phyloP scores from a whole-genome alignment of 92 coral and sea anemone species.

The Umimayanthus kanabou region DNA sequence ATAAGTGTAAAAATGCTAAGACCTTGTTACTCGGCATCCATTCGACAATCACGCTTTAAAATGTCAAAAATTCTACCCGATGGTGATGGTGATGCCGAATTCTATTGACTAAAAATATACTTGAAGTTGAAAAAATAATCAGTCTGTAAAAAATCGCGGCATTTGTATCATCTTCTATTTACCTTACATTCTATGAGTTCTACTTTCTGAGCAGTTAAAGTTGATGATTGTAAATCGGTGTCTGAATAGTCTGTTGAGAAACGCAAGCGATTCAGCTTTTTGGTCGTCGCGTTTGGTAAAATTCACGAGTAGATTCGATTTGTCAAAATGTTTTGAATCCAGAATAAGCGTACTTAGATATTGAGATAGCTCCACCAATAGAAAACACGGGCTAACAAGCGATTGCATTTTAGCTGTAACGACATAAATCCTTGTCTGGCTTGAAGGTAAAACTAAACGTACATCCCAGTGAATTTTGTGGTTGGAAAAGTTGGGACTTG shows the following conservation, averaged over 20 bases:
- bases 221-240: neutral
- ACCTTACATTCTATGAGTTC: neutral
- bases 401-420: no score
- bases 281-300: neutral
- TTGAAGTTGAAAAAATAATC: neutral
- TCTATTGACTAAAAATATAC: neutral
- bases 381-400: neutral
- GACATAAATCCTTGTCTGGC: neutral
- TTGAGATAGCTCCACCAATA: neutral
- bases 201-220: neutral
- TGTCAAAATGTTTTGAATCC: neutral
- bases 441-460: neutral
- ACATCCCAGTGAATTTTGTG: neutral
- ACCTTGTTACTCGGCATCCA: neutral
- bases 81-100: neutral
- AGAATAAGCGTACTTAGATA: neutral
- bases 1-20: neutral
- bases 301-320: no score
- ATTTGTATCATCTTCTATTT: neutral
- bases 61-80: conserved; percentile 5
- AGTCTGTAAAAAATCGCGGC: neutral
- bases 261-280: neutral
- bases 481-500: no score
- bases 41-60: neutral
- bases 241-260: no score